Base-by-base conservation (phyloP, 2,888 invertebrate species). In the Volucella bombylans region DNA sequence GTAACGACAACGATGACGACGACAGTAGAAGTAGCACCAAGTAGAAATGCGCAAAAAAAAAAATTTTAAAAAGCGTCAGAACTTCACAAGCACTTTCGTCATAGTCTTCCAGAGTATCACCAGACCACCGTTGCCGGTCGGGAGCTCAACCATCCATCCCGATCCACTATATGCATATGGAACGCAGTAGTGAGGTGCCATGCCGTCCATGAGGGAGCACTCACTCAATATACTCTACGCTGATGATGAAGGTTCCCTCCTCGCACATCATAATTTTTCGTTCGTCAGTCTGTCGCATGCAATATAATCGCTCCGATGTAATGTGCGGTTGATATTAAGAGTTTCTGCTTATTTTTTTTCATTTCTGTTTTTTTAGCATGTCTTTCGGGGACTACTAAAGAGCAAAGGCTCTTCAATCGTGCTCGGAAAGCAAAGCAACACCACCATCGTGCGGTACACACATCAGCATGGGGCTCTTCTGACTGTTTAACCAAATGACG, bases 401-500 rank as follows among this genome's bases (percentile, higher is more conserved):
- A 31, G 31, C 2, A 31, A 31, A 71, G 57, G 71, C 78, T 71
- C 50, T 55, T 65, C 71, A 52, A 68, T 68, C 77, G 77, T 69
- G 77, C 61, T 68, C 38, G 39, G 61, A 50, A 77, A 78, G 62
- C 69, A 78, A 64, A 72, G 61, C 59, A 62, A 54, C 14, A 72
- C 8, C 15, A 41, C 15, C 41, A 18, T 4, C 41, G 52, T 23
- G 41, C 62, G 54, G 68, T 31, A 61, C 38, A 31, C 52, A 41
- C 54, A 61, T 72, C 43, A 52, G 62, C 41, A 64, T 67, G 43
- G 50, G 79, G 55, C 65, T 67, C 45, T 59, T 62, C 38, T 67
- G 23, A 57, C 55, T 89, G 88, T 89, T 89, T 89, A 89, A 88
- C 89, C 89, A 89, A 90, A 89, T 88, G 89, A 80, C 87, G 86